Evolutionary conservation across 2,113 vertebrate genomes (phyloP), one percentile per base, ranked within the genome.

Genomic region (Bubo bubo): DNA sequence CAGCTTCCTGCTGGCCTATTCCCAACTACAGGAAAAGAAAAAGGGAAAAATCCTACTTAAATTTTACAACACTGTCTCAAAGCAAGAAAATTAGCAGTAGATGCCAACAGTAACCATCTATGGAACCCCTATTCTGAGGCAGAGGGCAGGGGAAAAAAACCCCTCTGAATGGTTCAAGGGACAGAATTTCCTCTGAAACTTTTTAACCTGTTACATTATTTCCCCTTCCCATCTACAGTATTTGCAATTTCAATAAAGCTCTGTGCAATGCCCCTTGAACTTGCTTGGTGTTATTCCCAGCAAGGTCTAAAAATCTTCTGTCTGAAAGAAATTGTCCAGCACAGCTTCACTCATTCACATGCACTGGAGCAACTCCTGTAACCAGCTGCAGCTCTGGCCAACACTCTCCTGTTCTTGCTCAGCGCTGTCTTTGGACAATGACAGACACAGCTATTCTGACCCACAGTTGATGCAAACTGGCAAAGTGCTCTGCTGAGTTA

Each of bases 361-460:
- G 1, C 20, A 4, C 39, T 3, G 39, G 24, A 32, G 55, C 34
- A 24, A 32, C 53, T 9, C 58, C 67, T 30, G 47, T 2, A 32
- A 23, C 24, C 82, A 80, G 26, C 53, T 8, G 14, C 71, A 66
- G 72, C 56, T 35, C 82, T 19, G 53, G 19, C 89, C 59, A 21
- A 1, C 17, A 0, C 26, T 2, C 60, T 63, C 43, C 79, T 20
- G 2, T 4, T 32, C 20, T 14, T 7, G 26, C 70, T 63, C 73
- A 49, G 63, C 8, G 4, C 77, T 3, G 0, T 14, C 35, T 39
- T 12, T 3, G 49, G 35, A 5, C 67, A 45, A 1, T 1, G 43
- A 6, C 74, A 70, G 45, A 4, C 30, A 14, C 30, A 12, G 30
- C 2, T 8, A 32, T 22, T 14, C 64, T 49, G 52, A 24, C 63